phyloP scores from a whole-genome alignment of 2,797 vertebrate genomes.

The Hapalemur alaotrensis region DNA sequence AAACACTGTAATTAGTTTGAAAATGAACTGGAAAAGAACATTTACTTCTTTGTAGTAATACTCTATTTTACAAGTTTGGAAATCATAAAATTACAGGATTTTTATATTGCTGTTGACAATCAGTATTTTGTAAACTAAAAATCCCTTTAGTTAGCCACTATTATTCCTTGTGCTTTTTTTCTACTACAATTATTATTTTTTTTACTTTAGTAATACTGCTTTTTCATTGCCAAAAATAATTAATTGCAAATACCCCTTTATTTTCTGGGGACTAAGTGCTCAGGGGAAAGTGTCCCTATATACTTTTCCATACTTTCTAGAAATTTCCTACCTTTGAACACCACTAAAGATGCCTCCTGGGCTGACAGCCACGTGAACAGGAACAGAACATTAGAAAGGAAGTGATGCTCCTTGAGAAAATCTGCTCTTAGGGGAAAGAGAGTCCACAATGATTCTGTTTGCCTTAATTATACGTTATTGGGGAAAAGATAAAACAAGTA shows the following conservation, averaged over 20 bases:
- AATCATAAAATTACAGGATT: constrained; percentile 1
- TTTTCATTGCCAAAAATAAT: constrained; percentile 42
- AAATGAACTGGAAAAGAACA: constrained; percentile 3
- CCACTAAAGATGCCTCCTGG: not conserved
- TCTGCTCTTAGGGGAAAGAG: not conserved
- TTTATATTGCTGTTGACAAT: not conserved
- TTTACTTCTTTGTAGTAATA: constrained; percentile 2
- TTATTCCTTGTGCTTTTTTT: not conserved
- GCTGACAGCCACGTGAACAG: not conserved
- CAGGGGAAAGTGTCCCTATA: not conserved
- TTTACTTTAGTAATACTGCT: not conserved
- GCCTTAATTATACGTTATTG: not conserved
- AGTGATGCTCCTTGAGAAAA: not conserved
- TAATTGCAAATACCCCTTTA: not conserved
- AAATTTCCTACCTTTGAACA: not conserved
- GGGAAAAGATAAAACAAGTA: not conserved
- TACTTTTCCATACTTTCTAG: not conserved
- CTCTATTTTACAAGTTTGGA: not conserved
- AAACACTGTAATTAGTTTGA: not conserved
- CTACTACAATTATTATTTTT: not conserved
- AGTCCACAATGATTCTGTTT: not conserved
- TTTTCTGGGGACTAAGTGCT: not conserved
- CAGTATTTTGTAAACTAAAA: constrained; percentile 18
- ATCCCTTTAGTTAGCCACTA: not conserved
- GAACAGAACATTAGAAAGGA: not conserved